A percentile compares a stretch with the other conserved stretches of the same genome.
phyloP scores from a whole-genome alignment of 2,888 invertebrate genomes.

The Cactoblastis cactorum region DNA sequence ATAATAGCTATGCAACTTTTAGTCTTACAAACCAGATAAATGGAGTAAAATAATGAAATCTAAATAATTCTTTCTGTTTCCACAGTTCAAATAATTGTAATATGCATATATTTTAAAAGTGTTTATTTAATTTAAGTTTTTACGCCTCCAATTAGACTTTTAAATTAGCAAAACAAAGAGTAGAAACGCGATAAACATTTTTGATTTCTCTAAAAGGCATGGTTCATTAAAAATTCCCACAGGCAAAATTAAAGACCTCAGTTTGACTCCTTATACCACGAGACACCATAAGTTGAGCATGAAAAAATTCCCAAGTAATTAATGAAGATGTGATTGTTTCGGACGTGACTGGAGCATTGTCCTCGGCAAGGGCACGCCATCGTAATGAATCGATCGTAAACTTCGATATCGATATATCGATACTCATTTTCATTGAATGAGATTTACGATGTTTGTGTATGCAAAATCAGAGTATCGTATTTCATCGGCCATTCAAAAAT shows the following conservation, averaged over 20 bases:
- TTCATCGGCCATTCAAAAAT: constrained; percentile 70
- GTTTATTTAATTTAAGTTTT: neutral
- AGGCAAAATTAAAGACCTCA: constrained; percentile 1
- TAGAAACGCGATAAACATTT: neutral
- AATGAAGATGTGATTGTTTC: constrained; percentile 74
- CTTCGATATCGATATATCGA: constrained; percentile 62
- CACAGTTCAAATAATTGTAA: no score
- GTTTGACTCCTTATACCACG: constrained; percentile 29
- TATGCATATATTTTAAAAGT: no score
- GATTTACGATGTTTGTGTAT: constrained; percentile 73
- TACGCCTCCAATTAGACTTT: neutral
- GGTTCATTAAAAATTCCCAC: constrained; percentile 9
- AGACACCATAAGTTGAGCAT: constrained; percentile 35
- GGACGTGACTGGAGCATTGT: constrained; percentile 56
- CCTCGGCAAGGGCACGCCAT: constrained; percentile 50
- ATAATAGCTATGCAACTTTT: no score
- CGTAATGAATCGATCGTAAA: constrained; percentile 59
- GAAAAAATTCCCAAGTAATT: constrained; percentile 66
- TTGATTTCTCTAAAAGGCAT: constrained; percentile 3
- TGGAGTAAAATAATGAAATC: no score
- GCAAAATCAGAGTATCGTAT: constrained; percentile 66
- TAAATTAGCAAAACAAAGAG: neutral
- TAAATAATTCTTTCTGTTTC: no score
- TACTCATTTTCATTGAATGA: constrained; percentile 67
- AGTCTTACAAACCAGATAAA: no score